phyloP scores from a whole-genome alignment of 2,113 vertebrate species.

The Limnothrissa miodon region DNA sequence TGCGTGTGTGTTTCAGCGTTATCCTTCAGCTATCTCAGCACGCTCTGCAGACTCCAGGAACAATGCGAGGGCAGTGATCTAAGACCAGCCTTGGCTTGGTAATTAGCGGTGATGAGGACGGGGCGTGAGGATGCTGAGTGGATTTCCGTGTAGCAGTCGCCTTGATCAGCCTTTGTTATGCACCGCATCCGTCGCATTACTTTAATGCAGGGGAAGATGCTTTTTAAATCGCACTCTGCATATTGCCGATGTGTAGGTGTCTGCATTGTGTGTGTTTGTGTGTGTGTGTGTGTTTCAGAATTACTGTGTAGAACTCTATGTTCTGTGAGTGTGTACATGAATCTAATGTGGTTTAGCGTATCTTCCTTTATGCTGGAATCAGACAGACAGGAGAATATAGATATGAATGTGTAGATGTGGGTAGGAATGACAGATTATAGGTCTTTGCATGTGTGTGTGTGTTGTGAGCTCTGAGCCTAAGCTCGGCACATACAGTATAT shows the following conservation, averaged over 20 bases:
- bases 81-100: background rate
- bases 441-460: background rate
- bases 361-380: background rate
- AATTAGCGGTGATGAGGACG: background rate
- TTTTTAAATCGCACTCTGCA: conserved; percentile 3
- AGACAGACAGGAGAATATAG: background rate
- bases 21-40: conserved; percentile 1
- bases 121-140: background rate
- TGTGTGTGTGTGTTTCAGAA: background rate
- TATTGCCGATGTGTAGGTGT: background rate
- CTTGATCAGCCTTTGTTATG: conserved; percentile 12
- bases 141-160: background rate
- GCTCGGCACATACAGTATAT: background rate
- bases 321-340: background rate
- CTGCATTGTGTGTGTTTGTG: conserved; percentile 12
- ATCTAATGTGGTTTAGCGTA: background rate
- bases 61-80: conserved; percentile 12
- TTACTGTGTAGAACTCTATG: background rate
- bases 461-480: background rate
- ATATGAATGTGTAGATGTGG: background rate
- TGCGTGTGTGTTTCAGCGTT: background rate
- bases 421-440: background rate
- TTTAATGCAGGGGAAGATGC: conserved; percentile 8
- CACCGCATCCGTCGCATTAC: background rate
- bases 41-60: background rate